A percentile compares a stretch with the other conserved stretches of the same genome.
Conservation (phyloP, 2,888 invertebrate genomes). For the Mamestra brassicae region DNA sequence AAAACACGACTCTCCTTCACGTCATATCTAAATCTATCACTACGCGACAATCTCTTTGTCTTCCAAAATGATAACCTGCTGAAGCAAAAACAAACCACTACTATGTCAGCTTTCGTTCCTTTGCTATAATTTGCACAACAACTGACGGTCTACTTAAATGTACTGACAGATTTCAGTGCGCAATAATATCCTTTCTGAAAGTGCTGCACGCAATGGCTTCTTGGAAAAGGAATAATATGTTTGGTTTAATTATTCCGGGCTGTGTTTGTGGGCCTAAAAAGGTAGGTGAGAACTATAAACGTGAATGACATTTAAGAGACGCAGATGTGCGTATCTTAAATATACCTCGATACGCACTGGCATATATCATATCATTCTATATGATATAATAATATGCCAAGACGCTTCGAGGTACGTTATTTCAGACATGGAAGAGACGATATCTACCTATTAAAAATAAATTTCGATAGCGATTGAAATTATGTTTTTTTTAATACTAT, state of each 20-base stretch:
- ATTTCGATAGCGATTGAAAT: neutral
- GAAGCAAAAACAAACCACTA: conserved; percentile 34
- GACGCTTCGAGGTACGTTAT: too few relatives aligned
- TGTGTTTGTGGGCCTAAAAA: conserved; percentile 1
- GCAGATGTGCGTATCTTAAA: neutral
- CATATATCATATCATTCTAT: neutral
- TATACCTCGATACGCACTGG: too few relatives aligned
- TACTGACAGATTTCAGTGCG: conserved; percentile 56
- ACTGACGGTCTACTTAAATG: conserved; percentile 8
- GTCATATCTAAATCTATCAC: conserved; percentile 21
- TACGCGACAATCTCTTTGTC: conserved; percentile 48
- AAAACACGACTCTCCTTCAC: neutral
- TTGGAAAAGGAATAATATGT: conserved; percentile 31
- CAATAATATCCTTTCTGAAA: conserved; percentile 46
- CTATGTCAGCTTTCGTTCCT: conserved; percentile 29
- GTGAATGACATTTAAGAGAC: conserved; percentile 8
- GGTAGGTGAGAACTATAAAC: conserved; percentile 14
- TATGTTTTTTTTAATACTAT: neutral
- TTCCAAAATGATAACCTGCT: conserved; percentile 29
- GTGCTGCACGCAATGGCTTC: conserved; percentile 30
- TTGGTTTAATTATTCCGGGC: conserved; percentile 1
- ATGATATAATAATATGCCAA: neutral
- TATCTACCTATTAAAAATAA: too few relatives aligned
- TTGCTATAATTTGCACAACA: conserved; percentile 23
- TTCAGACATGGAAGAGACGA: neutral